These are phyloP conservation scores for Noturus placidus DNA, from an alignment of 2,113 vertebrate genomes.

Conservation along the genomic window DNA sequence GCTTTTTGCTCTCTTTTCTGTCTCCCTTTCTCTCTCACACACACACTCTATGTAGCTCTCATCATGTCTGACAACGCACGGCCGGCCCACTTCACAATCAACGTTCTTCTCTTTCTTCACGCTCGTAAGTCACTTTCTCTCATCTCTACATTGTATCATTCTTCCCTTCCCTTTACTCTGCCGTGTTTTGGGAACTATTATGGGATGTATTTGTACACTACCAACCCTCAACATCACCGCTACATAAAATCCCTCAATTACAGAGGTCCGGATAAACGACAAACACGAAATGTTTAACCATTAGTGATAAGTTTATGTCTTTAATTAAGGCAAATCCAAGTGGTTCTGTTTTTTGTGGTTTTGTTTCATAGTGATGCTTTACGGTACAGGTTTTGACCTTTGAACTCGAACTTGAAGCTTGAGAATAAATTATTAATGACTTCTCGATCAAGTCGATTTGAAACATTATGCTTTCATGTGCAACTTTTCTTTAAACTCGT, in stretches of 20 bases:
- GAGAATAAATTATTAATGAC: background rate
- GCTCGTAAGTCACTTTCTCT: background rate
- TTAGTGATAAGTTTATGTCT: background rate
- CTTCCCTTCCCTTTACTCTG: slow-evolving; percentile 9
- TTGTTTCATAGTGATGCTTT: background rate
- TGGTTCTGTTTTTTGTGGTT: background rate
- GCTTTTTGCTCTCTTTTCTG: slow-evolving; percentile 1
- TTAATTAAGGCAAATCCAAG: background rate
- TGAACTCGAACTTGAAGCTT: background rate
- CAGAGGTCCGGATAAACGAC: background rate
- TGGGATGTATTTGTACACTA: slow-evolving; percentile 43
- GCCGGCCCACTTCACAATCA: background rate
- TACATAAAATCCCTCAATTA: background rate
- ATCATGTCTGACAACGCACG: background rate
- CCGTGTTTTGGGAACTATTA: slow-evolving; percentile 45
- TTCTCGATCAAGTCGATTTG: background rate
- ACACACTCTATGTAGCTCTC: background rate
- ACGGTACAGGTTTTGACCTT: background rate
- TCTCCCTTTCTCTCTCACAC: background rate
- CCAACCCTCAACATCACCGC: slow-evolving; percentile 29
- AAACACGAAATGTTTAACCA: background rate
- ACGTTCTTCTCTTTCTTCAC: background rate
- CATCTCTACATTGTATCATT: slow-evolving; percentile 26
- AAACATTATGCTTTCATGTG: background rate
- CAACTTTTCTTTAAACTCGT: background rate